Evolutionary conservation across 92 coral and sea anemone genomes (phyloP).

Genomic region (Palythoa grandiflora): DNA sequence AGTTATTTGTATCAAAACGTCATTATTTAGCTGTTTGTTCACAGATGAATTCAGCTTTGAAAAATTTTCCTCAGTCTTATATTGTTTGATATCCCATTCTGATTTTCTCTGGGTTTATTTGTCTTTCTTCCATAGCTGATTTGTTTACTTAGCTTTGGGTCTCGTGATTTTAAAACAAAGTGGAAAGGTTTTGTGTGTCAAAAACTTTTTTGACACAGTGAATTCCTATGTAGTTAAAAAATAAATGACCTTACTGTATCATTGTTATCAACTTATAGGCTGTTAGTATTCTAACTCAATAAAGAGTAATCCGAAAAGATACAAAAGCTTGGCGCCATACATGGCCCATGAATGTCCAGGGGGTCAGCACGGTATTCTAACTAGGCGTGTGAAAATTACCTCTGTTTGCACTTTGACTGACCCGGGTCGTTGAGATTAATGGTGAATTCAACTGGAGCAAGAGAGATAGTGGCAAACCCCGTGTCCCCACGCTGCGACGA

Average conservation of each 20-base stretch:
- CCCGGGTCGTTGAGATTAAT: constrained; percentile 24
- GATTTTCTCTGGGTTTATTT: not conserved
- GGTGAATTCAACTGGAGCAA: constrained; percentile 20
- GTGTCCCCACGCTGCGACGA: not conserved
- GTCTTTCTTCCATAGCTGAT: not conserved
- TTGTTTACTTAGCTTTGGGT: not conserved
- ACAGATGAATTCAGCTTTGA: not conserved
- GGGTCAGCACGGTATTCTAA: too few relatives aligned
- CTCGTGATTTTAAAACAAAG: not conserved
- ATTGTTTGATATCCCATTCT: not conserved
- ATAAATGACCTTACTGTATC: not conserved
- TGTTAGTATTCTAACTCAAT: not conserved
- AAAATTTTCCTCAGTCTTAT: not conserved
- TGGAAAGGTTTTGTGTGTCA: not conserved
- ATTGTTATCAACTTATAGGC: not conserved
- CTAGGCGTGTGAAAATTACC: not conserved
- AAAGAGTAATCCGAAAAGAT: not conserved
- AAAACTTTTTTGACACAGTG: not conserved
- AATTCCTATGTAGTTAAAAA: not conserved
- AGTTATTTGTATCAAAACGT: not conserved
- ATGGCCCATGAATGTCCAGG: not conserved
- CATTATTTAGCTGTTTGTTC: not conserved
- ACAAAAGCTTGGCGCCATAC: not conserved
- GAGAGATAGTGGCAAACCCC: not conserved
- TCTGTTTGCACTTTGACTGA: constrained; percentile 15